Conservation (phyloP, 2,797 vertebrate genomes). For the Acipenser transmontanus region DNA sequence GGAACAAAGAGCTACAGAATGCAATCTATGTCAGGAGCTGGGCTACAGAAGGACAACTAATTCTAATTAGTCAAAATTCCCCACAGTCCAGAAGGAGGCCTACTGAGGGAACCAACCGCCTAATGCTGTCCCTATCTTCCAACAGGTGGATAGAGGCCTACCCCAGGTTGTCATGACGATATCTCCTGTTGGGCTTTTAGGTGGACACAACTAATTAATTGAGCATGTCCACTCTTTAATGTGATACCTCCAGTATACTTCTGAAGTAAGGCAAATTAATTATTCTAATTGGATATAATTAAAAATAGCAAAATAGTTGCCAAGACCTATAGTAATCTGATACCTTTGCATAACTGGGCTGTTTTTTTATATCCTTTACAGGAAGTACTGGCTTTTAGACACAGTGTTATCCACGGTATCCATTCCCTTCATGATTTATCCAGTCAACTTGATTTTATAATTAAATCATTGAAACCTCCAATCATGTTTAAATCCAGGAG, state of each 20-base stretch:
- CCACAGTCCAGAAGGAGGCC: constrained; percentile 55
- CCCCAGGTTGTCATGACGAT: constrained; percentile 48
- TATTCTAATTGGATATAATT: constrained; percentile 59
- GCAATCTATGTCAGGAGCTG: constrained; percentile 73
- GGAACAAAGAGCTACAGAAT: constrained; percentile 77
- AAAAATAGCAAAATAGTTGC: constrained; percentile 41
- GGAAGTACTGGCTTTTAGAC: neutral
- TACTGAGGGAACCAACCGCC: constrained; percentile 46
- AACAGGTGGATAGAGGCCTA: constrained; percentile 65
- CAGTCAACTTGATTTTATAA: too few relatives aligned
- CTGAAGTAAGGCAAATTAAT: constrained; percentile 47
- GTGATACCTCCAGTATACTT: constrained; percentile 52
- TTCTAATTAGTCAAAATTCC: constrained; percentile 77
- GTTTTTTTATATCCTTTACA: constrained; percentile 1
- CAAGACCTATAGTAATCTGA: constrained; percentile 32
- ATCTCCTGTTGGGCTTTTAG: constrained; percentile 54
- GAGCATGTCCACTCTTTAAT: constrained; percentile 49
- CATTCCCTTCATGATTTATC: too few relatives aligned
- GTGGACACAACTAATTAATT: constrained; percentile 61
- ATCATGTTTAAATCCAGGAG: too few relatives aligned
- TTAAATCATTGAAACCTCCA: too few relatives aligned
- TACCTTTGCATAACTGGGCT: constrained; percentile 28
- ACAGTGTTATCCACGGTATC: neutral
- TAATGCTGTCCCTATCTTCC: constrained; percentile 44
- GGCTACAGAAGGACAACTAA: constrained; percentile 75